These are phyloP conservation scores for Equus quagga DNA, from an alignment of 2,113 vertebrate species.

Conservation along the genomic window DNA sequence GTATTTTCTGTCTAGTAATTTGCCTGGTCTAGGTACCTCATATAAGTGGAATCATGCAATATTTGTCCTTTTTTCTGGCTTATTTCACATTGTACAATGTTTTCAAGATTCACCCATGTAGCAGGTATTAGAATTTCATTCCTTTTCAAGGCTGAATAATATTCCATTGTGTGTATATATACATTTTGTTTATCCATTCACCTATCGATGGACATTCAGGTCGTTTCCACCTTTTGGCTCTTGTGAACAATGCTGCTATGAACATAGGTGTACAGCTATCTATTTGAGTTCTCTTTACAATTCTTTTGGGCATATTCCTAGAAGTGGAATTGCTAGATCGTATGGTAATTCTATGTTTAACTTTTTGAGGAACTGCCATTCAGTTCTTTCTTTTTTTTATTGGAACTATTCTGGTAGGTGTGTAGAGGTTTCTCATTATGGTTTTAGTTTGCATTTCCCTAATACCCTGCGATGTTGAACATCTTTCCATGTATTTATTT, in stretches of 20 bases:
- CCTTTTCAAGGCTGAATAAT: neutral
- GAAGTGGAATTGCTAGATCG: neutral
- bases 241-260: neutral
- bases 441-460: conserved; percentile 1
- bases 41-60: neutral
- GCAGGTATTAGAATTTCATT: neutral
- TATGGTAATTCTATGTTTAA: neutral
- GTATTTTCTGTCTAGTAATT: neutral
- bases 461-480: neutral
- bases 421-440: neutral
- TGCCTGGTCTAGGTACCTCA: neutral
- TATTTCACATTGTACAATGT: neutral
- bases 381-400: neutral
- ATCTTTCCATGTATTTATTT: neutral
- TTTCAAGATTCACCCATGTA: neutral
- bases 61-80: neutral
- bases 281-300: neutral
- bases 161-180: neutral
- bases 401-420: neutral
- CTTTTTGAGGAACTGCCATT: neutral
- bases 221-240: neutral
- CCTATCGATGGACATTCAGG: neutral
- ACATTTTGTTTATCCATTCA: neutral
- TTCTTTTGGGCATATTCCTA: neutral
- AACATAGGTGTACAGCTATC: neutral